These are phyloP conservation scores for Chauna torquata DNA, from an alignment of 2,113 vertebrate species.

Conservation along the genomic window DNA sequence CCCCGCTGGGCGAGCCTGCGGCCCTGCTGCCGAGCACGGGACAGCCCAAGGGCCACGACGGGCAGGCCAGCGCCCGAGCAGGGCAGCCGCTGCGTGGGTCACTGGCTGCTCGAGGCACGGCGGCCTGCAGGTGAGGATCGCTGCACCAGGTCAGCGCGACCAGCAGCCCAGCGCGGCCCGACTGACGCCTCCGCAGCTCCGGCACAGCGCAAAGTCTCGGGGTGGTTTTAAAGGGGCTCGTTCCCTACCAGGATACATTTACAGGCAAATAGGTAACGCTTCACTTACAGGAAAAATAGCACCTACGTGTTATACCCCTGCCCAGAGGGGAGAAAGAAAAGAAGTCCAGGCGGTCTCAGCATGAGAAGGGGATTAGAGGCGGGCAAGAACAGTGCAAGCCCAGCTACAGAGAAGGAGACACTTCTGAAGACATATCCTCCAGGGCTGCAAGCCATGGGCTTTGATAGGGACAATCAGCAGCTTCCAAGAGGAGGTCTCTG, in stretches of 20 bases:
- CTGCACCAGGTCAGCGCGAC: background rate
- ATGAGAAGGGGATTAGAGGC: background rate
- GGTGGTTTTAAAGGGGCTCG: background rate
- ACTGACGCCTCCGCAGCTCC: background rate
- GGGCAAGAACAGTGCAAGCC: background rate
- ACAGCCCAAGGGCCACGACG: background rate
- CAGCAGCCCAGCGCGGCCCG: background rate
- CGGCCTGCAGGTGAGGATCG: rapidly evolving
- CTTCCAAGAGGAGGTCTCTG: background rate
- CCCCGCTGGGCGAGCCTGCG: background rate
- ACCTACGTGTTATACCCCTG: background rate
- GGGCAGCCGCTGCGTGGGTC: rapidly evolving
- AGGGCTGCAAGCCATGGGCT: background rate
- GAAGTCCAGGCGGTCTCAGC: background rate
- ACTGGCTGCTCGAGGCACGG: rapidly evolving
- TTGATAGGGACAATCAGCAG: background rate
- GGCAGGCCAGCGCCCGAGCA: background rate
- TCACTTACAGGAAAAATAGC: background rate
- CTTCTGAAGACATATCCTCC: background rate
- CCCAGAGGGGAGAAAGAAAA: background rate
- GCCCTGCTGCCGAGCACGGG: background rate
- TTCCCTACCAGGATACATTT: background rate
- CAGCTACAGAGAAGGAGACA: background rate
- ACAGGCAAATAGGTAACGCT: background rate
- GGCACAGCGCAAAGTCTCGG: rapidly evolving